Percentiles rank a stretch among this genome's conserved stretches.
Evolutionary conservation across 2,113 vertebrate species (phyloP).

Genomic region (Odocoileus virginianus): DNA sequence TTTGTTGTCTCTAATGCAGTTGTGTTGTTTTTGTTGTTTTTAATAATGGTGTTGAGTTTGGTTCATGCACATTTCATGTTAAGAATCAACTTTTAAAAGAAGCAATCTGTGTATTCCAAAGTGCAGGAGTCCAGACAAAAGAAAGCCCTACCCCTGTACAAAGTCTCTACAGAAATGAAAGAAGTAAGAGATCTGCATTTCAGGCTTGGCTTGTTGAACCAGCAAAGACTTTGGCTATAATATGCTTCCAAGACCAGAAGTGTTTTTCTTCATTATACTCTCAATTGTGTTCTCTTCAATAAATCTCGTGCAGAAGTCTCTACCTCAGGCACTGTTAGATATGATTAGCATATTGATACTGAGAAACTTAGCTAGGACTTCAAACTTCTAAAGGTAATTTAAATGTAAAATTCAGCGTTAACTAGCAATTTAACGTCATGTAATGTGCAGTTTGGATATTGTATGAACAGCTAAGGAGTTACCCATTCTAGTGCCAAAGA

Average conservation of each 20-base stretch:
- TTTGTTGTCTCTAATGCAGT: neutral
- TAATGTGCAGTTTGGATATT: neutral
- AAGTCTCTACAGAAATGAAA: neutral
- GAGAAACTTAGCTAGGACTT: conserved; percentile 1
- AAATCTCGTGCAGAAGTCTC: conserved; percentile 39
- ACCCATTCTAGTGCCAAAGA: conserved; percentile 43
- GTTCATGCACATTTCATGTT: neutral
- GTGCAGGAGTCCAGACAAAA: neutral
- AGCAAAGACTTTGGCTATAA: neutral
- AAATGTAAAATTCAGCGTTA: neutral
- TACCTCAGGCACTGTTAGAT: conserved; percentile 44
- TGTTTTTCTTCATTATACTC: neutral
- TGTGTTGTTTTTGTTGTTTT: conserved; percentile 38
- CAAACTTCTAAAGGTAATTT: neutral
- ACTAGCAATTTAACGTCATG: neutral
- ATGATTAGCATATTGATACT: neutral
- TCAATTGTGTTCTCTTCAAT: neutral
- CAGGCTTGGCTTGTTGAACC: neutral
- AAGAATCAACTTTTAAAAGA: conserved; percentile 7
- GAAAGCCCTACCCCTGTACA: neutral
- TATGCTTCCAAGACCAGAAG: neutral
- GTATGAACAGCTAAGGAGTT: neutral
- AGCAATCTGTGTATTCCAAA: neutral
- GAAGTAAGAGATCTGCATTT: neutral
- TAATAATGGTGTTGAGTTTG: neutral